A percentile compares a stretch with the other conserved stretches of the same genome.
Conservation (phyloP, 2,113 vertebrate genomes). For the Brachionichthys hirsutus region DNA sequence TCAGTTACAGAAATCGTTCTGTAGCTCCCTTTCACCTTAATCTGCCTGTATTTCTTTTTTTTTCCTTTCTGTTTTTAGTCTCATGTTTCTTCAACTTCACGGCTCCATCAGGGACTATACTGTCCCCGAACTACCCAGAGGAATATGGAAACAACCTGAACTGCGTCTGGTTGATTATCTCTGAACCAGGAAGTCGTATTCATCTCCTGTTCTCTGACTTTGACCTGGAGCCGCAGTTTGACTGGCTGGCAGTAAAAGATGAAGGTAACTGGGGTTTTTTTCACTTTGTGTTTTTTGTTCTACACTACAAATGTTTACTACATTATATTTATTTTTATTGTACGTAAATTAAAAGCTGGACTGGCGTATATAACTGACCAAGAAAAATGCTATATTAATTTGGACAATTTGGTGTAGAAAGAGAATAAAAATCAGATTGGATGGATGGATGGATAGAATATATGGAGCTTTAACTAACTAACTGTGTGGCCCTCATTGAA, state of each 20-base stretch:
- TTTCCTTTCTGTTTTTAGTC: constrained; percentile 76
- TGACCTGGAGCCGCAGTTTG: constrained; percentile 98
- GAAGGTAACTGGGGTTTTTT: constrained; percentile 76
- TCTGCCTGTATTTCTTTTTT: constrained; percentile 6
- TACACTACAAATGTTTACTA: background rate
- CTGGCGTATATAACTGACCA: no score
- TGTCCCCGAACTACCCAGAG: constrained; percentile 97
- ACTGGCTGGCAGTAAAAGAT: constrained; percentile 95
- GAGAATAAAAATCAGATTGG: no score
- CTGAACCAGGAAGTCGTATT: constrained; percentile 90
- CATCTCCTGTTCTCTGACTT: constrained; percentile 98
- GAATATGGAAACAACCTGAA: constrained; percentile 99
- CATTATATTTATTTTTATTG: no score
- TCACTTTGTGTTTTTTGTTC: constrained; percentile 5
- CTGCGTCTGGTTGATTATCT: constrained; percentile 96
- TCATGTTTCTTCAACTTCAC: constrained; percentile 99
- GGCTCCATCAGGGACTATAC: constrained; percentile 89
- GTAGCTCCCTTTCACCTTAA: background rate
- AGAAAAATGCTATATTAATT: no score
- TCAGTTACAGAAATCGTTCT: background rate
- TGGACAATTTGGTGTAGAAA: no score
- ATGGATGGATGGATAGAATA: no score
- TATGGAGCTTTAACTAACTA: no score
- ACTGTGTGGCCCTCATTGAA: no score
- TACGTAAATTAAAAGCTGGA: no score